Percentiles rank a stretch among this genome's conserved stretches.
Evolutionary conservation across 2,113 vertebrate species (phyloP).

Genomic region (Oenanthe melanoleuca): DNA sequence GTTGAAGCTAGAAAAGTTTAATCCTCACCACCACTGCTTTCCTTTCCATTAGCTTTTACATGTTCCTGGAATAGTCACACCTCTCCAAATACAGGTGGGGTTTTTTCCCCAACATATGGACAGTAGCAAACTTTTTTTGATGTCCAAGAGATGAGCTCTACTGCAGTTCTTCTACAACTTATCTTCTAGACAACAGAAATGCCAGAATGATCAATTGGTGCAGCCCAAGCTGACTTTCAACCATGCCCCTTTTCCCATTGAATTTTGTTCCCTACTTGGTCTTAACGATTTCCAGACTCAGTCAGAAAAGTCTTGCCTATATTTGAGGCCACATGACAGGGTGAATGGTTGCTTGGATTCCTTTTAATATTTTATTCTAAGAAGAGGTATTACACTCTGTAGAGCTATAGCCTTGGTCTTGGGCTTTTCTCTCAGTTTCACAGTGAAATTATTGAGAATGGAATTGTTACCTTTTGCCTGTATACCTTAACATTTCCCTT

Average conservation of each 20-base stretch:
- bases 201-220: neutral
- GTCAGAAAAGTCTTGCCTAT: neutral
- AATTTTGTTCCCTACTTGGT: neutral
- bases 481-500: neutral
- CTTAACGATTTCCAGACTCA: neutral
- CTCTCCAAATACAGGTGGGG: rapidly evolving
- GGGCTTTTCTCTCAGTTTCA: neutral
- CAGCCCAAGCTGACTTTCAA: neutral
- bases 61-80: neutral
- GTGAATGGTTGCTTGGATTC: neutral
- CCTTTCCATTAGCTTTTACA: neutral
- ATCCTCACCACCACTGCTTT: neutral
- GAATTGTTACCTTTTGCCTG: neutral
- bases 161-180: neutral
- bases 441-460: neutral
- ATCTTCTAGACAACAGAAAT: neutral
- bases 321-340: neutral
- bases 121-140: neutral
- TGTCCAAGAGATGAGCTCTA: neutral
- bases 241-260: neutral
- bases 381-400: neutral
- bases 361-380: neutral
- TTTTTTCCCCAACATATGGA: neutral
- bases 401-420: neutral
- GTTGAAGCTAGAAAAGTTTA: neutral